These are phyloP conservation scores for Chaetura pelagica DNA, from an alignment of 2,113 vertebrate genomes.

Conservation along the genomic window DNA sequence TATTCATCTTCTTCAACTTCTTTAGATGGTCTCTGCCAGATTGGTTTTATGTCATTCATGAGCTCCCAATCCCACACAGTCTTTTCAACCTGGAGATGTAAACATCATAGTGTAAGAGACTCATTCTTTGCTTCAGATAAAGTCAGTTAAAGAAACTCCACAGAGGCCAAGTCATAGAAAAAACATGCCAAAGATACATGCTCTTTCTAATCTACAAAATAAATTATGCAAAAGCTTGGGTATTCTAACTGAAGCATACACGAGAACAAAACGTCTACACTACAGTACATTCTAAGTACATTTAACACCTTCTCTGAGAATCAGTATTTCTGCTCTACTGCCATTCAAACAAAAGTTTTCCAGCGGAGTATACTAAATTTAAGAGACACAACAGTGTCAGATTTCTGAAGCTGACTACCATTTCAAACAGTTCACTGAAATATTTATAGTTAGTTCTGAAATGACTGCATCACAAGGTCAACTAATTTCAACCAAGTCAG, in stretches of 20 bases:
- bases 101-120: background rate
- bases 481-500: background rate
- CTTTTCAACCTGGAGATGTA: constrained; percentile 89
- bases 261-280: accelerated
- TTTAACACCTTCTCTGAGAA: background rate
- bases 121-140: background rate
- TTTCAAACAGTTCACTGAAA: background rate
- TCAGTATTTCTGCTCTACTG: background rate
- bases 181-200: background rate
- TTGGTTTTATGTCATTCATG: constrained; percentile 99
- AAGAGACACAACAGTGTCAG: background rate
- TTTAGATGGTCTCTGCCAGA: constrained; percentile 96
- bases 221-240: background rate
- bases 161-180: background rate
- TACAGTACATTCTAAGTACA: accelerated
- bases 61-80: constrained; percentile 99
- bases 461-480: background rate
- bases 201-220: background rate
- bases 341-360: background rate
- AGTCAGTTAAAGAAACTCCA: background rate
- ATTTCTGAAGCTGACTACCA: background rate
- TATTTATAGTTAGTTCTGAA: background rate
- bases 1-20: constrained; percentile 98
- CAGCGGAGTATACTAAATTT: background rate
- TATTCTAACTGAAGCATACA: background rate